Base-by-base conservation (phyloP, 2,113 vertebrate species). In the Ursus arctos region DNA sequence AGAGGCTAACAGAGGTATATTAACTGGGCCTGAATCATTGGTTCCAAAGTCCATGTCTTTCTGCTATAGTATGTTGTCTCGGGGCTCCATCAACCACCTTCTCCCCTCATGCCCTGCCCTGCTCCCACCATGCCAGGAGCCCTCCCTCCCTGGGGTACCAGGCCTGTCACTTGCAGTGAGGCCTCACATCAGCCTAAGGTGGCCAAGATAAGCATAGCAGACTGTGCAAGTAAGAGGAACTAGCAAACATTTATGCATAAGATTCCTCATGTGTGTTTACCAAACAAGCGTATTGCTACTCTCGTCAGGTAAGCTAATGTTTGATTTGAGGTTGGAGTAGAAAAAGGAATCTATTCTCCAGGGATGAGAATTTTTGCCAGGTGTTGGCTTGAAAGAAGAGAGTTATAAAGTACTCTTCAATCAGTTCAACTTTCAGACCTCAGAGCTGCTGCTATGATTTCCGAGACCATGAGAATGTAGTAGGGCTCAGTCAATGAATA, bases 331-430 rank as follows among this genome's bases (percentile, higher is more conserved):
- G 18, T 43, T 63, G 72, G 26, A 90, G 49, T 43, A 85, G 49
- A 65, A 86, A 95, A 95, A 85, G 51, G 63, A 14, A 19, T 76
- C 88, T 82, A 16, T 19, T 85, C 71, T 94, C 28, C 55, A 89
- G 47, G 6, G 22, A 24, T 26, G 59, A 51, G 77, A 19, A 9
- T 79, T 92, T 69, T 61, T 69, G 43, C 57, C 57, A 79, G 74
- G 8, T 81, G 24, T 79, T 92, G 40, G 1, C 91, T 74, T 77
- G 71, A 90, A 72, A 84, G 53, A 77, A 33, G 12, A 51, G 43
- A 81, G 21, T 59, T 21, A 36, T 49, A 19, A 91, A 63, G 40
- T 51, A 19, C 53, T 77, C 40, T 76, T 71, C 9, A n/a, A 0
- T 40, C 72, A 83, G 53, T 21, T 22, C 61, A 36, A 28, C 65